phyloP scores from a whole-genome alignment of 2,888 invertebrate species.

The Trichogramma dendrolimi region DNA sequence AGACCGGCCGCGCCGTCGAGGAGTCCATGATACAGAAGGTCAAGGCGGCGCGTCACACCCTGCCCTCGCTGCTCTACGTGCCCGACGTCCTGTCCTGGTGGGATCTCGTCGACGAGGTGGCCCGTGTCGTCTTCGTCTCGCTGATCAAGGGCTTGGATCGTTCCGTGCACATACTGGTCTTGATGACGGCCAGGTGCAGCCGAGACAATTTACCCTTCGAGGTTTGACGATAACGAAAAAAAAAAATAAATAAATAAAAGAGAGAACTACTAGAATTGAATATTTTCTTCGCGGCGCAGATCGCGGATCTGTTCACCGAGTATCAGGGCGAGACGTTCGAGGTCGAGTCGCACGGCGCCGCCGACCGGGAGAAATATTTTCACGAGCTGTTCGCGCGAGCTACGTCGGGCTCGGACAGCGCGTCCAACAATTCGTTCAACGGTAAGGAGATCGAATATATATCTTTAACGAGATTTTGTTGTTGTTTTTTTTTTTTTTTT shows the following conservation, averaged over 20 bases:
- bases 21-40: conserved; percentile 78
- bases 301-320: conserved; percentile 40
- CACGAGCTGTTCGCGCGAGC: conserved; percentile 40
- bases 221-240: conserved; percentile 30
- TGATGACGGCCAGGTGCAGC: conserved; percentile 41
- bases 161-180: conserved; percentile 44
- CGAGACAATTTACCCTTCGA: conserved; percentile 40
- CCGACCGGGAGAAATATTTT: conserved; percentile 43
- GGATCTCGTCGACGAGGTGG: conserved; percentile 47
- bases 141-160: conserved; percentile 44
- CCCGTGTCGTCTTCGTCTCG: conserved; percentile 45
- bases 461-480: neutral
- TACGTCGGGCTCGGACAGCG: conserved; percentile 30
- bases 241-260: neutral
- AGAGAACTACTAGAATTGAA: neutral
- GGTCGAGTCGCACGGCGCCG: conserved; percentile 33
- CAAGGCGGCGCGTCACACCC: conserved; percentile 68
- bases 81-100: conserved; percentile 49
- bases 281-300: conserved; percentile 29
- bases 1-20: conserved; percentile 67
- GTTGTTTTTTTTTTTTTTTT: neutral
- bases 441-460: conserved; percentile 30
- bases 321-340: conserved; percentile 44
- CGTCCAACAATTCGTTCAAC: conserved; percentile 41
- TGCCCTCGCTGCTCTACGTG: conserved; percentile 55